A percentile compares a stretch with the other conserved stretches of the same genome.
Conservation (phyloP, 1,140 invertebrate genomes). For the Sminthurinus signatus region DNA sequence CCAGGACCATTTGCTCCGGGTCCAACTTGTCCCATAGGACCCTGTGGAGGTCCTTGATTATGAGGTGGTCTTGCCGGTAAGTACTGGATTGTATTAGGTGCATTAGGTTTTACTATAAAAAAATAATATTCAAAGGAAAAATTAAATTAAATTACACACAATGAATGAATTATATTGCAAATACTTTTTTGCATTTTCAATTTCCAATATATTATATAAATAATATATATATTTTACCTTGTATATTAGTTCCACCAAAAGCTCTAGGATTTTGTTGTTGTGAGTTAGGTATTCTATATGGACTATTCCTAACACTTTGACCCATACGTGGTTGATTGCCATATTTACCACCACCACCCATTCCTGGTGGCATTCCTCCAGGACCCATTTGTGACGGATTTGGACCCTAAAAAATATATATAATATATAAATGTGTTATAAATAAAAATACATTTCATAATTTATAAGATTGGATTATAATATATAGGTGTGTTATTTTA, state of each 20-base stretch:
- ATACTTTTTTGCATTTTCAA: too few relatives aligned
- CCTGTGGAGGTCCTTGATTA: slow-evolving; percentile 37
- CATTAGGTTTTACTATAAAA: slow-evolving; percentile 94
- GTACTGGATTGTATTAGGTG: slow-evolving; percentile 96
- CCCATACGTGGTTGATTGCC: slow-evolving; percentile 22
- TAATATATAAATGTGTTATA: too few relatives aligned
- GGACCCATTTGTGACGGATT: slow-evolving; percentile 3
- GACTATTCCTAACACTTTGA: slow-evolving; percentile 24
- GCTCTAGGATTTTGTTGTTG: slow-evolving; percentile 38
- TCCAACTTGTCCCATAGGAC: slow-evolving; percentile 32
- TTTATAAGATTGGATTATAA: too few relatives aligned
- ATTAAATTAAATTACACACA: too few relatives aligned
- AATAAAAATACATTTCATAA: too few relatives aligned
- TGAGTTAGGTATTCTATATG: slow-evolving; percentile 32
- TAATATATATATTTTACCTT: too few relatives aligned
- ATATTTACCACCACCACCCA: slow-evolving; percentile 7
- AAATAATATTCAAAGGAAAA: too few relatives aligned
- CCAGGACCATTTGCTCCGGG: slow-evolving; percentile 38
- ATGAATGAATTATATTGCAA: too few relatives aligned
- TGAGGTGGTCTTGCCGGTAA: slow-evolving; percentile 71
- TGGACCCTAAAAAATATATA: too few relatives aligned
- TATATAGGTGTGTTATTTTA: too few relatives aligned
- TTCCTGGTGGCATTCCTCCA: slow-evolving; percentile 3
- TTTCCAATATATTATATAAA: too few relatives aligned
- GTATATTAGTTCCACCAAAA: slow-evolving; percentile 63